Evolutionary conservation across 2,113 vertebrate genomes (phyloP).

Genomic region (Sebastes fasciatus): DNA sequence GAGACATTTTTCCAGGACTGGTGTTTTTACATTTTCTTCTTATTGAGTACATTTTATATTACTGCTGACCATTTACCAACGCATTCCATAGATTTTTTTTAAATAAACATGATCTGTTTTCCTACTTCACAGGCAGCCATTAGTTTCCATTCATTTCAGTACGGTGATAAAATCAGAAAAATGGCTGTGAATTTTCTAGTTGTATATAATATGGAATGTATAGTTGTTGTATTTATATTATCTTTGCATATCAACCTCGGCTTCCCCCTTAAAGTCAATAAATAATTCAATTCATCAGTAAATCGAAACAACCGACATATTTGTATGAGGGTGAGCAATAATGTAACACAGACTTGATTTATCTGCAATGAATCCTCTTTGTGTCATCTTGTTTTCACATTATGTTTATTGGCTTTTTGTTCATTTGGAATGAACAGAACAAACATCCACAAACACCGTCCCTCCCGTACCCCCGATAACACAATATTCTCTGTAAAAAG

Average conservation of each 20-base stretch:
- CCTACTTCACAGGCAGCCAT: neutral
- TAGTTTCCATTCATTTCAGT: conserved; percentile 4
- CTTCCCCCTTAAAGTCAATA: neutral
- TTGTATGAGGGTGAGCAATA: neutral
- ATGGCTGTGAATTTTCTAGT: neutral
- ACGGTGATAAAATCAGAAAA: neutral
- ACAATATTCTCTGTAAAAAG: no score
- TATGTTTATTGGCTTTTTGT: no score
- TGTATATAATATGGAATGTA: neutral
- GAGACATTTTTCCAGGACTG: neutral
- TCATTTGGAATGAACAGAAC: no score
- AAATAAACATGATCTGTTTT: neutral
- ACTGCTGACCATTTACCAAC: neutral
- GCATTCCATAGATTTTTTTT: neutral
- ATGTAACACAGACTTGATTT: neutral
- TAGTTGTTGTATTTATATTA: neutral
- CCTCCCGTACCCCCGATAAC: no score
- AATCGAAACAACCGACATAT: neutral
- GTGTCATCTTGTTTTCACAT: no score
- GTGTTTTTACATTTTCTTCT: neutral
- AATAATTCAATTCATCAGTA: neutral
- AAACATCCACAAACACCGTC: no score
- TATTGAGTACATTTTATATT: neutral
- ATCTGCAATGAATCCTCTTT: neutral
- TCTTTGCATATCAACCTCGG: neutral